Evolutionary conservation across 2,797 vertebrate genomes (phyloP).

Genomic region (Siniperca obscura): DNA sequence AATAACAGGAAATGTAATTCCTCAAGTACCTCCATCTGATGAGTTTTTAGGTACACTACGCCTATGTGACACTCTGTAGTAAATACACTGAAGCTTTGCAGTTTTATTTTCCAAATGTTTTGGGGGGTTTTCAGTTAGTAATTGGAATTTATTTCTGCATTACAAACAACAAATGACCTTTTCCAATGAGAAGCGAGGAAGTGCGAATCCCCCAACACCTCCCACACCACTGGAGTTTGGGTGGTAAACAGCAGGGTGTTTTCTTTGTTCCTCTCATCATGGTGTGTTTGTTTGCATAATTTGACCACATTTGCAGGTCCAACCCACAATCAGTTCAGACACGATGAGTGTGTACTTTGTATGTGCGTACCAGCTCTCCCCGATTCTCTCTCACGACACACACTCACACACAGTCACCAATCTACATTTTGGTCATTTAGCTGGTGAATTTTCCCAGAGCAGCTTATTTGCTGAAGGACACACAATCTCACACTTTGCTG

Average conservation of each 20-base stretch:
- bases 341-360: background rate
- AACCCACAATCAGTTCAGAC: conserved; percentile 17
- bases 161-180: conserved; percentile 29
- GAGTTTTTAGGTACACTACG: background rate
- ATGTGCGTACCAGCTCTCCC: conserved; percentile 2
- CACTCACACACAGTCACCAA: background rate
- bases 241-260: conserved; percentile 35
- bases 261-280: conserved; percentile 40
- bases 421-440: conserved; percentile 16
- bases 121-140: background rate
- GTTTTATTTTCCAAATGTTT: background rate
- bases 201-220: background rate
- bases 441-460: background rate
- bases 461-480: conserved; percentile 41
- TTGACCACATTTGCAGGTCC: conserved; percentile 36
- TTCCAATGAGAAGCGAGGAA: conserved; percentile 1
- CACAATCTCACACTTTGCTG: background rate
- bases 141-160: conserved; percentile 15
- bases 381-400: background rate
- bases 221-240: conserved; percentile 1
- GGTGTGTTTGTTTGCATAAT: conserved; percentile 37
- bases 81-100: background rate
- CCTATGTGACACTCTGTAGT: background rate
- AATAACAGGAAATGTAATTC: background rate
- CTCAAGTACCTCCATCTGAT: background rate